A percentile compares a stretch with the other conserved stretches of the same genome.
Evolutionary conservation across 2,888 invertebrate genomes (phyloP).

Genomic region (Agrotis exclamationis): DNA sequence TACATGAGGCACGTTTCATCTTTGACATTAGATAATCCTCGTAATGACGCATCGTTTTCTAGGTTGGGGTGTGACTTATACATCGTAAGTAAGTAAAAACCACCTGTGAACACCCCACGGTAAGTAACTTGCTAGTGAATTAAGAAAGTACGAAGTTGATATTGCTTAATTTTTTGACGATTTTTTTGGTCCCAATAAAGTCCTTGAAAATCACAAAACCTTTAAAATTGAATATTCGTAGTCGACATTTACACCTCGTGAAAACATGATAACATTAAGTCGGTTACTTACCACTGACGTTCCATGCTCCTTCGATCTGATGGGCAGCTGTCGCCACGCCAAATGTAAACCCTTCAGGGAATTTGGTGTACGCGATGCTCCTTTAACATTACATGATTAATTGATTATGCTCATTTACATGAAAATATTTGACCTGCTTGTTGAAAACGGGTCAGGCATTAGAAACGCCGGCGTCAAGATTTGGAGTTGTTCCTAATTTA

Average conservation of each 20-base stretch:
- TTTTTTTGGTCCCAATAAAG: too few relatives aligned
- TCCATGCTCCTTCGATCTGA: conserved; percentile 93
- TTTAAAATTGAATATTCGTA: too few relatives aligned
- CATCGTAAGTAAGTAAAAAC: neutral
- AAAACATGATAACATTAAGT: neutral
- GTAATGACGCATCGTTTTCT: neutral
- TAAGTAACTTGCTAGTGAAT: too few relatives aligned
- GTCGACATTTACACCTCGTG: too few relatives aligned
- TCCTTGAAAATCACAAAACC: too few relatives aligned
- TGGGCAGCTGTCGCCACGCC: conserved; percentile 91
- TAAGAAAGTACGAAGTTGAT: too few relatives aligned
- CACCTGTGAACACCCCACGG: too few relatives aligned
- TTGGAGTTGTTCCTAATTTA: neutral
- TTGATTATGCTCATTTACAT: neutral
- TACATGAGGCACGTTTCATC: neutral
- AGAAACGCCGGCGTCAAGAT: neutral
- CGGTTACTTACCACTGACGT: conserved; percentile 88
- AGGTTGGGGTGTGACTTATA: neutral
- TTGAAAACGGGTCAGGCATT: neutral
- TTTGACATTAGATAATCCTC: neutral
- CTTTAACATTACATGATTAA: conserved; percentile 64
- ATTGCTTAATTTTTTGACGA: too few relatives aligned
- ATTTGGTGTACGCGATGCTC: conserved; percentile 81
- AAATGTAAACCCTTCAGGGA: conserved; percentile 87
- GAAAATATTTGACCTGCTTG: neutral